Evolutionary conservation across 2,797 vertebrate genomes (phyloP).

Genomic region (Gastrophryne carolinensis): DNA sequence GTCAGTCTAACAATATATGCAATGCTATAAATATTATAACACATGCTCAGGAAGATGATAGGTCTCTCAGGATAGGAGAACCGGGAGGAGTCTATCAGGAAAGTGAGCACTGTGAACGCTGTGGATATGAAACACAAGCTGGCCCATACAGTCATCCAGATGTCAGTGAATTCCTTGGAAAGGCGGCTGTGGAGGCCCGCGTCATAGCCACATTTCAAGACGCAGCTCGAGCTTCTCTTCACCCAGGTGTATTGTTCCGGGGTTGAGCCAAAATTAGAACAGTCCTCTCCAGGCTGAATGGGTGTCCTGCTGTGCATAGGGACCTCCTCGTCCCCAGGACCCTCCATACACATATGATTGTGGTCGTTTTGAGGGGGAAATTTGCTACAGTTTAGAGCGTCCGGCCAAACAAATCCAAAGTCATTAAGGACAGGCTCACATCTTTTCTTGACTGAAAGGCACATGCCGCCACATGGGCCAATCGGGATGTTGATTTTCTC

Average conservation of each 20-base stretch:
- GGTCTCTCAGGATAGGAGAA: constrained; percentile 97
- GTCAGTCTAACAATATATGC: constrained; percentile 95
- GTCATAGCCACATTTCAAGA: constrained; percentile 92
- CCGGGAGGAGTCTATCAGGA: constrained; percentile 91
- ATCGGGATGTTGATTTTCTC: constrained; percentile 98
- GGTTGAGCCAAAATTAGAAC: constrained; percentile 77
- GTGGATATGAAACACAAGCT: constrained; percentile 96
- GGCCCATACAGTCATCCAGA: constrained; percentile 98
- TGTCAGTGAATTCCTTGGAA: constrained; percentile 92
- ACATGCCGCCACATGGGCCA: constrained; percentile 96
- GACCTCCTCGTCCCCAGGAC: constrained; percentile 89
- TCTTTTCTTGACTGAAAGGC: constrained; percentile 90
- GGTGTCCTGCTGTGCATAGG: constrained; percentile 79
- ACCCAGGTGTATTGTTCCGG: constrained; percentile 94
- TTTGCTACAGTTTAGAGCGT: constrained; percentile 93
- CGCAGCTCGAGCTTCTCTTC: constrained; percentile 86
- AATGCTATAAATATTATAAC: constrained; percentile 98
- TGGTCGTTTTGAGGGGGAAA: constrained; percentile 98
- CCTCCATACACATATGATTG: constrained; percentile 99
- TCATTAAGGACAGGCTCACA: constrained; percentile 94
- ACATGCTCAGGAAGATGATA: constrained; percentile 98
- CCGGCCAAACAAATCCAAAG: constrained; percentile 95
- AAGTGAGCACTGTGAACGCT: constrained; percentile 94
- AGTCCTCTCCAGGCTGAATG: constrained; percentile 85
- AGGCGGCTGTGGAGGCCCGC: constrained; percentile 87